phyloP scores from a whole-genome alignment of 1,140 invertebrate genomes.

The Trichonephila inaurata region DNA sequence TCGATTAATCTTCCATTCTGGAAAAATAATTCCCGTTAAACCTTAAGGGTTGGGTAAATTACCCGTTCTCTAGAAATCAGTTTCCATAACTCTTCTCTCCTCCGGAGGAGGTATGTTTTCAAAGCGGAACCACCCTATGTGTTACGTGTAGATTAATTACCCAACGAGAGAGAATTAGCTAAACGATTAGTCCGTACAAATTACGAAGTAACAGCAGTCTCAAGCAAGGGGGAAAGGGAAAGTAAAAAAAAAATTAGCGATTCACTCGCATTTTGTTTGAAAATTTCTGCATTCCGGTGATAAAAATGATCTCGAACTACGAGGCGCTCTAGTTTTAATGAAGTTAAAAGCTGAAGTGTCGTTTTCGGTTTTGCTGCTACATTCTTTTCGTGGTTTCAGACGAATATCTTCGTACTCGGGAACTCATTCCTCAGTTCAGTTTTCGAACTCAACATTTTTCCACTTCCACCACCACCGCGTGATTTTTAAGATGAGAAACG shows the following conservation, averaged over 20 bases:
- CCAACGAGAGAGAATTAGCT: conserved; percentile 65
- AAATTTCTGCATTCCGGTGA: conserved; percentile 54
- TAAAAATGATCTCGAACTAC: conserved; percentile 33
- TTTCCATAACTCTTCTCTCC: conserved; percentile 62
- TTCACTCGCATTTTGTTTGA: conserved; percentile 62
- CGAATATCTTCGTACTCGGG: conserved; percentile 60
- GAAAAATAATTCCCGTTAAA: conserved; percentile 65
- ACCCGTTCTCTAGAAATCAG: conserved; percentile 55
- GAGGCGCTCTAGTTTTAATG: conserved; percentile 49
- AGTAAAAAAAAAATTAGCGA: neutral
- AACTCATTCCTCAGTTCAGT: conserved; percentile 60
- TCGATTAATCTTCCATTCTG: conserved; percentile 64
- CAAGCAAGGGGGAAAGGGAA: neutral
- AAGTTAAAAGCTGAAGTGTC: conserved; percentile 60
- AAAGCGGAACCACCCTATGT: conserved; percentile 65
- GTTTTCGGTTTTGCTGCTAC: conserved; percentile 43
- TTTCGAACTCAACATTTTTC: conserved; percentile 54
- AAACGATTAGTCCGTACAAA: conserved; percentile 67
- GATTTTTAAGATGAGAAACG: conserved; percentile 32
- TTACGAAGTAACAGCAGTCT: conserved; percentile 61
- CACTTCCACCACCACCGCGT: neutral
- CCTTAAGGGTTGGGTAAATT: conserved; percentile 55
- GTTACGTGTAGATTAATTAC: conserved; percentile 62
- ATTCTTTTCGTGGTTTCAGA: conserved; percentile 46
- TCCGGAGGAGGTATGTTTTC: conserved; percentile 39